phyloP scores from a whole-genome alignment of 2,797 vertebrate genomes.

The Clamator glandarius region DNA sequence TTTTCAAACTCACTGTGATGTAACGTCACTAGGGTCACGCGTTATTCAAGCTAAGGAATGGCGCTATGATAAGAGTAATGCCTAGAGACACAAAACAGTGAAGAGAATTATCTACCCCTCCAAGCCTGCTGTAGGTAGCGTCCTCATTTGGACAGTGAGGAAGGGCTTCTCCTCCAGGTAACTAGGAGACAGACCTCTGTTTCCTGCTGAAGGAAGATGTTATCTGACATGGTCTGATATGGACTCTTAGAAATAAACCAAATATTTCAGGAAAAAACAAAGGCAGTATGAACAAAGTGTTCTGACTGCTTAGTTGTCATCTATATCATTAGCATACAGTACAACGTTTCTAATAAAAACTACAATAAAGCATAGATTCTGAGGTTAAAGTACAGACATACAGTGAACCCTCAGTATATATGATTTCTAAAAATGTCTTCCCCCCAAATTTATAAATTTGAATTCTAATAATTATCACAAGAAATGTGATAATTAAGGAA shows the following conservation, averaged over 20 bases:
- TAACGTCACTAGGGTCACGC: neutral
- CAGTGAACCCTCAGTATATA: neutral
- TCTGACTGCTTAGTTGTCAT: neutral
- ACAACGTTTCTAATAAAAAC: neutral
- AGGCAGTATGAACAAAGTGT: neutral
- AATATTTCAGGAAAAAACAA: neutral
- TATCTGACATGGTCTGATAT: neutral
- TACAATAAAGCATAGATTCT: neutral
- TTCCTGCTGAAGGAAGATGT: neutral
- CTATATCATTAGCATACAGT: neutral
- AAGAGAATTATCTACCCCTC: neutral
- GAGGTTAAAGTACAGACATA: neutral
- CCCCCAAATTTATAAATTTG: neutral
- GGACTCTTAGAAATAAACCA: neutral
- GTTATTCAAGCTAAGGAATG: neutral
- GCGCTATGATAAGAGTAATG: neutral
- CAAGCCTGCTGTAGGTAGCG: neutral
- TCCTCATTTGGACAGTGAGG: neutral
- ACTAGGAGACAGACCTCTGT: neutral
- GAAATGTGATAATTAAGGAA: neutral
- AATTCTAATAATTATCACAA: neutral
- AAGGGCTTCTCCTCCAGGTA: neutral
- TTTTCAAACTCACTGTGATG: neutral
- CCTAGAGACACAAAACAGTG: neutral
- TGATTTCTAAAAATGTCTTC: neutral